These are phyloP conservation scores for Phortica magna DNA, from an alignment of 2,888 invertebrate species.

Conservation along the genomic window DNA sequence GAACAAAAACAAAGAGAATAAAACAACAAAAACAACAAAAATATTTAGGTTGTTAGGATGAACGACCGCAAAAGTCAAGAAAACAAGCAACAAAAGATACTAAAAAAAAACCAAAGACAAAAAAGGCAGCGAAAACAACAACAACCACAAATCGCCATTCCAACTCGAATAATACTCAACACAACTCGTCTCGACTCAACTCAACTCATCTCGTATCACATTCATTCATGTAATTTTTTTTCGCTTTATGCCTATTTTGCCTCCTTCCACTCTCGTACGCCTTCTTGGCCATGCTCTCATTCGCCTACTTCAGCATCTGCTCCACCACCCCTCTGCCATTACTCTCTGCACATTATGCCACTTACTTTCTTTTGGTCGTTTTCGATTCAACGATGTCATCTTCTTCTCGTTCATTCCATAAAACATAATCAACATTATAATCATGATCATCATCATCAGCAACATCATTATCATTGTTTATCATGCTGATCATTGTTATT, in stretches of 20 bases:
- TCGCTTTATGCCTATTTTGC: neutral
- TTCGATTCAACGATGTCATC: neutral
- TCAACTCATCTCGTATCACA: neutral
- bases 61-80: conserved; percentile 19
- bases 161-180: conserved; percentile 12
- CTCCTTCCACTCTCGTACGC: no score
- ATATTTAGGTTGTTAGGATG: conserved; percentile 30
- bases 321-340: neutral
- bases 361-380: conserved; percentile 9
- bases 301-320: neutral
- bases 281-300: no score
- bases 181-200: neutral
- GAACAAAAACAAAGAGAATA: neutral
- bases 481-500: neutral
- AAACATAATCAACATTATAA: neutral
- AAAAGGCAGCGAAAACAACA: neutral
- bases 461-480: neutral
- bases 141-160: conserved; percentile 8
- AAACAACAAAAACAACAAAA: neutral
- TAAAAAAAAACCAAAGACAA: neutral
- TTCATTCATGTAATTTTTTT: conserved; percentile 17
- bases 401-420: neutral
- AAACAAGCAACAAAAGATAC: neutral
- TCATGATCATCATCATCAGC: conserved; percentile 7
- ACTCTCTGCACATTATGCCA: neutral